A percentile compares a stretch with the other conserved stretches of the same genome.
Conservation (phyloP, 2,797 vertebrate genomes). For the Sebastes melanostomus region DNA sequence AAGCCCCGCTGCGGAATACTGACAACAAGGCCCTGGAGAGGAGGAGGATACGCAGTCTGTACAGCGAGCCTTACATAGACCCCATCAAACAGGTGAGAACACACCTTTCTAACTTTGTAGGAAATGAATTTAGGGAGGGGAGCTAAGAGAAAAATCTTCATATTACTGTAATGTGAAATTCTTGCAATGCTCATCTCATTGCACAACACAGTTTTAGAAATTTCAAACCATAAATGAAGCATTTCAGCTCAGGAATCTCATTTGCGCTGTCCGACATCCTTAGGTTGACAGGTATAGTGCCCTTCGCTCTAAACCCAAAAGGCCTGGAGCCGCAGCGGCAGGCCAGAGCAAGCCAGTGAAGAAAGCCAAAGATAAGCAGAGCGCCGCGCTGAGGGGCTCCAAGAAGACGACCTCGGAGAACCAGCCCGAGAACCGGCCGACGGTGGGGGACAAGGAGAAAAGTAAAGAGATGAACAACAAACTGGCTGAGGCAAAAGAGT, state of each 20-base stretch:
- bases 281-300: slow-evolving; percentile 92
- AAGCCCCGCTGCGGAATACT: slow-evolving; percentile 78
- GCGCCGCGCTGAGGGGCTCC: slow-evolving; percentile 80
- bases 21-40: slow-evolving; percentile 91
- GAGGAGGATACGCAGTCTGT: slow-evolving; percentile 95
- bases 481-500: slow-evolving; percentile 99
- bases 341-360: slow-evolving; percentile 88
- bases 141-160: not conserved
- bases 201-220: slow-evolving; percentile 11
- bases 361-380: slow-evolving; percentile 98
- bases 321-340: slow-evolving; percentile 77
- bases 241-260: slow-evolving; percentile 52
- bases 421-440: slow-evolving; percentile 78
- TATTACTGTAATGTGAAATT: not conserved
- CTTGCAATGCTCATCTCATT: slow-evolving; percentile 20
- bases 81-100: slow-evolving; percentile 87
- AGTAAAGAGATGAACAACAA: slow-evolving; percentile 99
- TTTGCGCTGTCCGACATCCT: slow-evolving; percentile 55
- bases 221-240: not conserved
- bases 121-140: not conserved
- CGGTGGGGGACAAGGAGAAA: slow-evolving; percentile 93
- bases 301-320: slow-evolving; percentile 94
- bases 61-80: slow-evolving; percentile 92
- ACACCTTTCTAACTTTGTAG: not conserved
- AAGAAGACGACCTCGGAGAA: slow-evolving; percentile 91